Conservation (phyloP, 2,797 vertebrate genomes). For the Otus scops region DNA sequence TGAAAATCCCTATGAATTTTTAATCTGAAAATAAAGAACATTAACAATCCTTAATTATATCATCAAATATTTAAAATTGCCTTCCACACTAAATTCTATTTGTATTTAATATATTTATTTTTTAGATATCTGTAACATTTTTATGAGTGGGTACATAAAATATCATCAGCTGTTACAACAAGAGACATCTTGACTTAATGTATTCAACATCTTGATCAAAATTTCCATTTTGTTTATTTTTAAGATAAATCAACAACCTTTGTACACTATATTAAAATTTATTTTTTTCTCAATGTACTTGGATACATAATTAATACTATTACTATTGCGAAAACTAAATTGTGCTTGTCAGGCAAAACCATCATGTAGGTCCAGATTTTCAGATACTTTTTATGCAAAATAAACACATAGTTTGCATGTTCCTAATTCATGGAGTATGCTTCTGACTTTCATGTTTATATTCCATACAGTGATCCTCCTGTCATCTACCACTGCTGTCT, state of each 20-base stretch:
- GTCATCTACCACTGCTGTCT: neutral
- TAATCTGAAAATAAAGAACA: conserved; percentile 66
- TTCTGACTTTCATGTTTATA: neutral
- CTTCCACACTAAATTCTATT: conserved; percentile 37
- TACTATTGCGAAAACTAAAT: neutral
- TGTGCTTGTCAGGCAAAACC: neutral
- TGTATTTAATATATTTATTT: conserved; percentile 54
- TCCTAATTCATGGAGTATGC: neutral
- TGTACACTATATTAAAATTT: conserved; percentile 15
- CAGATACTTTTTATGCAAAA: neutral
- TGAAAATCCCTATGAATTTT: conserved; percentile 60
- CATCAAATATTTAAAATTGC: conserved; percentile 70
- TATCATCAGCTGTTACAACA: conserved; percentile 3
- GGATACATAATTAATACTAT: conserved; percentile 7
- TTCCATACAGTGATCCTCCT: neutral
- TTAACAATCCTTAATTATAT: conserved; percentile 63
- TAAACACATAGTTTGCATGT: neutral
- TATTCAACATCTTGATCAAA: conserved; percentile 21
- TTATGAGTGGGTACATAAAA: conserved; percentile 35
- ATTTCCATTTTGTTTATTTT: conserved; percentile 49
- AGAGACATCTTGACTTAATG: conserved; percentile 38
- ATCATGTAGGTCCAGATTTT: neutral
- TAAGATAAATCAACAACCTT: conserved; percentile 43
- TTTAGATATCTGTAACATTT: conserved; percentile 47
- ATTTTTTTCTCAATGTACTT: neutral